A percentile compares a stretch with the other conserved stretches of the same genome.
These are phyloP conservation scores for Actinemys pallida DNA, from an alignment of 2,113 vertebrate genomes.

Conservation along the genomic window DNA sequence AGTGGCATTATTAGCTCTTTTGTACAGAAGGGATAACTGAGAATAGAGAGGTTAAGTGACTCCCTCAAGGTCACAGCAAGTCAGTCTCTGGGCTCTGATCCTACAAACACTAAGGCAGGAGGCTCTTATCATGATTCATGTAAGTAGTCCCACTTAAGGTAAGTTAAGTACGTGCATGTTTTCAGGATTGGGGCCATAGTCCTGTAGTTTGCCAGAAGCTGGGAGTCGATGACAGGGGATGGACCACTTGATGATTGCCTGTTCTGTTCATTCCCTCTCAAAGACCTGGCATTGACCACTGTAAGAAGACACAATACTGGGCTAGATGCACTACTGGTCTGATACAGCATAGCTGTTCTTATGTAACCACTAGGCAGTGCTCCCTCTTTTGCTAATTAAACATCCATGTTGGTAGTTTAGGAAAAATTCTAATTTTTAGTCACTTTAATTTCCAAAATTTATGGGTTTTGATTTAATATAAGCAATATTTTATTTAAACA, in stretches of 20 bases:
- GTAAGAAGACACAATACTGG: background rate
- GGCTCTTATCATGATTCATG: slow-evolving; percentile 5
- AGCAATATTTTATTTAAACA: background rate
- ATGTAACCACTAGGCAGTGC: background rate
- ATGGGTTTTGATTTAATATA: background rate
- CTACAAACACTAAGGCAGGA: background rate
- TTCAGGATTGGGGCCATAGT: slow-evolving; percentile 3
- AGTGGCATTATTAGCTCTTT: background rate
- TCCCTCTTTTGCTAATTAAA: background rate
- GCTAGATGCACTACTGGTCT: background rate
- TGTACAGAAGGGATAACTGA: background rate
- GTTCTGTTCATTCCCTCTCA: background rate
- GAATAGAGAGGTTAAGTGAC: background rate
- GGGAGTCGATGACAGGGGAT: background rate
- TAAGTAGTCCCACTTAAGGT: background rate
- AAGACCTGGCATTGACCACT: background rate
- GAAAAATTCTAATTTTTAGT: background rate
- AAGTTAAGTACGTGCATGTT: background rate
- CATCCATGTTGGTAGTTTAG: background rate
- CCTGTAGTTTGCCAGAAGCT: background rate
- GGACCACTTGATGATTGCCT: background rate
- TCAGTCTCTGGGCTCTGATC: background rate
- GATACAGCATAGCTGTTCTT: background rate
- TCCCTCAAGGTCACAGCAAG: background rate
- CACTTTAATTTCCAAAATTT: background rate